Evolutionary conservation across 2,888 invertebrate genomes (phyloP).

Genomic region (Mallateleia sp.): DNA sequence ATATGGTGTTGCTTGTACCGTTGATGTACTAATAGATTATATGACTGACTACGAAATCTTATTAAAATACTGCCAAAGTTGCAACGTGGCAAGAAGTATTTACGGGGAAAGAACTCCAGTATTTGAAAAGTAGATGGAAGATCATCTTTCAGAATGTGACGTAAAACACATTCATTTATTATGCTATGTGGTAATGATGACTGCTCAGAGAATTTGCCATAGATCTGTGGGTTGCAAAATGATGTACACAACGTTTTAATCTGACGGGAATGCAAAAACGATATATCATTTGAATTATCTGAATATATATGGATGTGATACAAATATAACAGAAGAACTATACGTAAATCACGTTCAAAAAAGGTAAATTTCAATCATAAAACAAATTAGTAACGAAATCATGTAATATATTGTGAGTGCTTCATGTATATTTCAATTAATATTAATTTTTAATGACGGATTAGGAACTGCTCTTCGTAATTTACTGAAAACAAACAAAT

Average conservation of each 20-base stretch:
- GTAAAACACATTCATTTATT: no score
- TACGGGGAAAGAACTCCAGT: no score
- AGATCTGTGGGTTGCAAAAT: constrained; percentile 8
- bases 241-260: constrained; percentile 11
- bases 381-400: background rate
- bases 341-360: constrained; percentile 18
- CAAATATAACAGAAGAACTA: background rate
- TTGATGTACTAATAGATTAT: no score
- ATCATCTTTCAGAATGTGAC: no score
- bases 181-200: constrained; percentile 16
- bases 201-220: constrained; percentile 27
- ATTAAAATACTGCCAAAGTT: no score
- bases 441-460: constrained; percentile 6
- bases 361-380: constrained; percentile 3
- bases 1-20: no score
- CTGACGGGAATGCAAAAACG: constrained; percentile 11
- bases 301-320: constrained; percentile 10
- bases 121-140: no score
- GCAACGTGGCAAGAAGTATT: no score
- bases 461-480: constrained; percentile 31
- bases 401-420: no score
- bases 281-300: constrained; percentile 6
- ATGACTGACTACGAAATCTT: no score
- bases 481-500: constrained; percentile 15
- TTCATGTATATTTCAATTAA: no score